Percentiles rank a stretch among this genome's conserved stretches.
Evolutionary conservation across 2,797 vertebrate genomes (phyloP).

Genomic region (Denticeps clupeoides): DNA sequence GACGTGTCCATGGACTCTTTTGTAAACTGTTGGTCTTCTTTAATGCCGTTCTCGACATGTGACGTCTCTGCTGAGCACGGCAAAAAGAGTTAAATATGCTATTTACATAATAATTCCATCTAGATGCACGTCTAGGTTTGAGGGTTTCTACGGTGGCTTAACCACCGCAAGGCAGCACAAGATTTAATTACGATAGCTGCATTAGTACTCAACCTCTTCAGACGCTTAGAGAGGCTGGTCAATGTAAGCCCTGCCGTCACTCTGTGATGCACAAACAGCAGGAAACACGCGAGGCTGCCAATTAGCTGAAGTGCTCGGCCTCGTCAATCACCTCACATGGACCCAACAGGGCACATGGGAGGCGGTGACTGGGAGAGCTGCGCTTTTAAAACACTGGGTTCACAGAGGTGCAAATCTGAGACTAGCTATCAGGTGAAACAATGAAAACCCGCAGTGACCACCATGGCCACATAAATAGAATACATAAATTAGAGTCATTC

Average conservation of each 20-base stretch:
- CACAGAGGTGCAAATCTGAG: too few relatives aligned
- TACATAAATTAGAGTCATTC: too few relatives aligned
- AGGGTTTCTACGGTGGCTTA: too few relatives aligned
- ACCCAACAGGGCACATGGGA: not conserved
- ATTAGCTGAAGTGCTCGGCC: slow-evolving; percentile 11
- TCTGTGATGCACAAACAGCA: slow-evolving; percentile 12
- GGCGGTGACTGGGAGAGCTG: not conserved
- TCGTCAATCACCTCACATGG: slow-evolving; percentile 1
- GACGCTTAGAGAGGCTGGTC: slow-evolving; percentile 12
- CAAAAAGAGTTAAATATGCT: not conserved
- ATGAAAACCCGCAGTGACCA: too few relatives aligned
- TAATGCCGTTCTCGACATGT: slow-evolving; percentile 54
- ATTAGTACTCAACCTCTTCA: slow-evolving; percentile 10
- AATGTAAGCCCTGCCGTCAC: not conserved
- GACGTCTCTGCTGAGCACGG: slow-evolving; percentile 43
- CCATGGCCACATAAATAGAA: too few relatives aligned
- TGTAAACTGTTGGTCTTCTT: slow-evolving; percentile 57
- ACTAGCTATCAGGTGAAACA: too few relatives aligned
- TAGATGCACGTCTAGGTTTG: too few relatives aligned
- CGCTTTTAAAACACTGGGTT: too few relatives aligned
- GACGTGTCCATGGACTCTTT: slow-evolving; percentile 60
- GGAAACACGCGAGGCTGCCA: slow-evolving; percentile 6
- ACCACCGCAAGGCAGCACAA: too few relatives aligned
- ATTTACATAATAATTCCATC: too few relatives aligned
- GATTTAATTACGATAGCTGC: slow-evolving; percentile 18